phyloP scores from a whole-genome alignment of 1,140 invertebrate genomes.

The Lepidotrigona ventralis region DNA sequence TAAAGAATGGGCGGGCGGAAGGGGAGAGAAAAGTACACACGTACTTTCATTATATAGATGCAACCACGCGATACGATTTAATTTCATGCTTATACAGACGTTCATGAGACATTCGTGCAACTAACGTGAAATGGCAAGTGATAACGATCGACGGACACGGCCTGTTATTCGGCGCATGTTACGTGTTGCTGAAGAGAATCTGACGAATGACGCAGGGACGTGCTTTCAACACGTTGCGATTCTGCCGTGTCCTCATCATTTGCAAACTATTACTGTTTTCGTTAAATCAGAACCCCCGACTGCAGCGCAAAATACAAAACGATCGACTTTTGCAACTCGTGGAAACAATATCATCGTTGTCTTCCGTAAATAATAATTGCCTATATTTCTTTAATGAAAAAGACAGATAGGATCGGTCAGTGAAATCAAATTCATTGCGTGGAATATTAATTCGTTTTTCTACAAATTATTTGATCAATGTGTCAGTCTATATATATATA shows the following conservation, averaged over 20 bases:
- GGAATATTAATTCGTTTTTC: no score
- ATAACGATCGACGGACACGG: constrained; percentile 1
- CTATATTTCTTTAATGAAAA: background rate
- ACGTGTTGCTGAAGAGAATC: background rate
- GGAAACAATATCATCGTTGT: background rate
- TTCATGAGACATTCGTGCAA: background rate
- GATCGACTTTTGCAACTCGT: background rate
- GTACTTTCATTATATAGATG: background rate
- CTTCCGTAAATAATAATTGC: background rate
- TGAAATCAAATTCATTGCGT: background rate
- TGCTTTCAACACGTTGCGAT: background rate
- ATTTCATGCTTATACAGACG: background rate
- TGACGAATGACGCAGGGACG: background rate
- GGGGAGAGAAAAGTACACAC: background rate
- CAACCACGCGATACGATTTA: background rate
- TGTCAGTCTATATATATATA: no score
- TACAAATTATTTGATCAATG: no score
- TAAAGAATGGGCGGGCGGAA: background rate
- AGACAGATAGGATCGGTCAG: background rate
- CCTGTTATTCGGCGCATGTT: background rate
- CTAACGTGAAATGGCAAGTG: background rate
- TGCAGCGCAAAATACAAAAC: background rate
- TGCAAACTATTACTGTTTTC: background rate
- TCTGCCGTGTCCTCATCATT: background rate
- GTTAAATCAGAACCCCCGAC: background rate